Evolutionary conservation across 2,797 vertebrate species (phyloP).

Genomic region (Eulemur albifrons): DNA sequence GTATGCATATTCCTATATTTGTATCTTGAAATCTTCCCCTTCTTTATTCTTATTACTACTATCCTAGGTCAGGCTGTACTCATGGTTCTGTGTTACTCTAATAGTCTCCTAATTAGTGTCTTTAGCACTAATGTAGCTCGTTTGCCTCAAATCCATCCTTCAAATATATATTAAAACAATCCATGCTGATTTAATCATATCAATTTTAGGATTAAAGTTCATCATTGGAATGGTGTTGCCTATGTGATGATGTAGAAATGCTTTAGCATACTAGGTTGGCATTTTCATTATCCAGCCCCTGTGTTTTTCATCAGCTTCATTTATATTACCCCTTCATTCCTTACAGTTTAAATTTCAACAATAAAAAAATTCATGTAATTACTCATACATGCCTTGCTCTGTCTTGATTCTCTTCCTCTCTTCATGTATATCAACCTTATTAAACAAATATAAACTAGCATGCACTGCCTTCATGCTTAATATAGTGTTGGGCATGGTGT

Average conservation of each 20-base stretch:
- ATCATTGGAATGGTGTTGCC: neutral
- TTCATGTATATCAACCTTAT: neutral
- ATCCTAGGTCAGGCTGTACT: neutral
- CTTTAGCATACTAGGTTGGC: neutral
- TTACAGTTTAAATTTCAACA: neutral
- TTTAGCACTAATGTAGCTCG: neutral
- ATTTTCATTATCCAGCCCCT: neutral
- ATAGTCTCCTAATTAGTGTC: neutral
- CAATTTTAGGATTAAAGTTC: neutral
- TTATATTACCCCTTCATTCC: neutral
- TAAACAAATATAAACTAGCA: neutral
- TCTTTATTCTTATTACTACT: neutral
- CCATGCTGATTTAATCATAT: neutral
- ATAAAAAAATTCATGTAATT: neutral
- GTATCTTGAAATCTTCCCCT: neutral
- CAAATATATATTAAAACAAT: neutral
- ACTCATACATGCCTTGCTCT: neutral
- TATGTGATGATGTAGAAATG: neutral
- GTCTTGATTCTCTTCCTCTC: neutral
- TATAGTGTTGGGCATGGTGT: neutral
- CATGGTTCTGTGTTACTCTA: neutral
- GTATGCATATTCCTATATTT: neutral
- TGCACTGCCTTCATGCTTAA: neutral
- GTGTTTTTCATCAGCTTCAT: neutral
- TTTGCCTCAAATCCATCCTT: neutral